Evolutionary conservation across 2,113 vertebrate species (phyloP).

Genomic region (Notarius lentiginosus): DNA sequence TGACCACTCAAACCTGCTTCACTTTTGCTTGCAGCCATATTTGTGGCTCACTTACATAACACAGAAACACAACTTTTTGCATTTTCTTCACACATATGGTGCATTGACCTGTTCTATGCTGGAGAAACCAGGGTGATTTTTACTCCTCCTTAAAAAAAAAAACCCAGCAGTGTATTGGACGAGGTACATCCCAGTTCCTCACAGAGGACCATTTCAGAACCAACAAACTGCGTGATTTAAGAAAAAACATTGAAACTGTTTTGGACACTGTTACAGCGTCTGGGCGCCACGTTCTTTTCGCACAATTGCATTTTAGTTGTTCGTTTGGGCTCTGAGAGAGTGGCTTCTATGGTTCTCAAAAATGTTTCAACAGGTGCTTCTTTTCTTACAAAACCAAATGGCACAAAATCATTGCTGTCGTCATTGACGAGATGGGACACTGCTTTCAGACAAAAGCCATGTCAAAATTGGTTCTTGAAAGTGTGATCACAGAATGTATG

Average conservation of each 20-base stretch:
- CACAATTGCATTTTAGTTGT: not conserved
- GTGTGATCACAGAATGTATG: not conserved
- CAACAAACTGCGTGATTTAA: not conserved
- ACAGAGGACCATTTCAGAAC: not conserved
- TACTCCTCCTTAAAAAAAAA: not conserved
- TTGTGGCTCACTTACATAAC: not conserved
- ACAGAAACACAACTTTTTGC: not conserved
- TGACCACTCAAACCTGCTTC: conserved; percentile 45
- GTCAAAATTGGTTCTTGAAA: not conserved
- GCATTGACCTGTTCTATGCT: not conserved
- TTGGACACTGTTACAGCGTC: not conserved
- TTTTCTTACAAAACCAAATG: not conserved
- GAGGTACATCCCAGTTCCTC: not conserved
- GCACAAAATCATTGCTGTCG: not conserved
- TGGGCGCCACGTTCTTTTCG: not conserved
- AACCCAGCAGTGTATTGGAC: not conserved
- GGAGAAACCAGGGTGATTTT: not conserved
- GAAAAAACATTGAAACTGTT: not conserved
- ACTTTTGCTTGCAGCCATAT: conserved; percentile 19
- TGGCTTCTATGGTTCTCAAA: not conserved
- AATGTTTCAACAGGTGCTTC: not conserved
- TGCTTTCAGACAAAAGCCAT: not conserved
- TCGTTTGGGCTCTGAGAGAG: not conserved
- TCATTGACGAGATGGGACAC: not conserved
- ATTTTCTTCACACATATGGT: not conserved